Percentiles rank a stretch among this genome's conserved stretches.
phyloP scores from a whole-genome alignment of 2,797 vertebrate genomes.

The Phalloptychus januarius region DNA sequence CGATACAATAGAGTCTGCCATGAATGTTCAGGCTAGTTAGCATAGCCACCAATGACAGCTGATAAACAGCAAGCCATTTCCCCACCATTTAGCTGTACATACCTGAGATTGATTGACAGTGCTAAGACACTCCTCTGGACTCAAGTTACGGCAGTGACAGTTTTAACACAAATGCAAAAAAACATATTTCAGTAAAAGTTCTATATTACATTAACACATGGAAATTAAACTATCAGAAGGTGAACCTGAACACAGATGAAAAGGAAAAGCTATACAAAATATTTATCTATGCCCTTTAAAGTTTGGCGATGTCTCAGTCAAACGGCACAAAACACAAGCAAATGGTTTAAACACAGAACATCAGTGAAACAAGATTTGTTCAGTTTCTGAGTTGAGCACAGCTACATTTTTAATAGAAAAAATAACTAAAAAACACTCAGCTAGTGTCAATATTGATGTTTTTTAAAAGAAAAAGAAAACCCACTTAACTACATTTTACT shows the following conservation, averaged over 20 bases:
- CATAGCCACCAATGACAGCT: too few species aligned
- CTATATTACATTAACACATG: too few species aligned
- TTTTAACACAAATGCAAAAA: too few species aligned
- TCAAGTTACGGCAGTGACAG: too few species aligned
- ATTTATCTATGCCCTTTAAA: not conserved
- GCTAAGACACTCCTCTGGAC: too few species aligned
- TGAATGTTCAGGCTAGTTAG: too few species aligned
- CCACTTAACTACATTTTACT: conserved; percentile 8
- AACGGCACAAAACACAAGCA: not conserved
- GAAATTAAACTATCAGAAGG: not conserved
- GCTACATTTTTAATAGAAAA: conserved; percentile 8
- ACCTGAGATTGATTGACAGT: too few species aligned
- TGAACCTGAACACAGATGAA: not conserved
- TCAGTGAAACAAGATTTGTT: not conserved
- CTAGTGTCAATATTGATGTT: conserved; percentile 13
- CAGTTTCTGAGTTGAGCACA: not conserved
- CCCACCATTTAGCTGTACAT: too few species aligned
- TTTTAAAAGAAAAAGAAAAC: not conserved
- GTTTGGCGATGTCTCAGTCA: too few species aligned
- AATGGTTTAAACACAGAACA: not conserved
- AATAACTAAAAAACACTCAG: conserved; percentile 2
- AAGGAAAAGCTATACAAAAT: not conserved
- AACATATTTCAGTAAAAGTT: too few species aligned
- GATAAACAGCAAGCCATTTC: too few species aligned
- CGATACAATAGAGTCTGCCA: too few species aligned